A percentile compares a stretch with the other conserved stretches of the same genome.
These are phyloP conservation scores for Brachymystax lenok DNA, from an alignment of 2,797 vertebrate genomes.

Conservation along the genomic window DNA sequence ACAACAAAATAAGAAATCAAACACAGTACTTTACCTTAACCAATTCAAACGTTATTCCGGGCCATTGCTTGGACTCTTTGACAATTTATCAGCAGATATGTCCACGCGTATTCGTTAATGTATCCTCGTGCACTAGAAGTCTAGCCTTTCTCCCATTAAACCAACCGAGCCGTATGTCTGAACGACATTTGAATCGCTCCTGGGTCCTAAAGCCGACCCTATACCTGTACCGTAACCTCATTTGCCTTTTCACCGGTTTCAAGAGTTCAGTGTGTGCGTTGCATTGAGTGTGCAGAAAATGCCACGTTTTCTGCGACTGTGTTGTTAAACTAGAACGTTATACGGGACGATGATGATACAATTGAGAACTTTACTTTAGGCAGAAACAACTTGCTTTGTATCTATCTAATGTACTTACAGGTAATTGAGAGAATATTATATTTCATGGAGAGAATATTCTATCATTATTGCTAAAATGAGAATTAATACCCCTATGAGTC, in stretches of 20 bases:
- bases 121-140: conserved; percentile 17
- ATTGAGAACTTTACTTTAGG: not conserved
- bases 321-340: not conserved
- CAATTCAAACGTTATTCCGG: conserved; percentile 36
- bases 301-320: not conserved
- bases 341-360: not conserved
- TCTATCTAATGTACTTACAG: not conserved
- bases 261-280: conserved; percentile 16
- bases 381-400: not conserved
- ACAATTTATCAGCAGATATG: conserved; percentile 23
- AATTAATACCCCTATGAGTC: not conserved
- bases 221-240: conserved; percentile 13
- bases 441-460: not conserved
- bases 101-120: conserved; percentile 17
- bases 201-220: conserved; percentile 8
- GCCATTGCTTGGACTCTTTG: conserved; percentile 36
- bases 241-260: conserved; percentile 18
- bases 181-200: conserved; percentile 11
- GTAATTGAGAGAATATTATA: not conserved
- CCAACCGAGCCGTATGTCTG: conserved; percentile 21
- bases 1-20: conserved; percentile 4
- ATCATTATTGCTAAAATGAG: not conserved
- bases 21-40: conserved; percentile 35
- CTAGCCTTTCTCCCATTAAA: conserved; percentile 9
- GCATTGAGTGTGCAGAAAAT: not conserved